These are phyloP conservation scores for Furcifer pardalis DNA, from an alignment of 2,797 vertebrate species.

Conservation along the genomic window DNA sequence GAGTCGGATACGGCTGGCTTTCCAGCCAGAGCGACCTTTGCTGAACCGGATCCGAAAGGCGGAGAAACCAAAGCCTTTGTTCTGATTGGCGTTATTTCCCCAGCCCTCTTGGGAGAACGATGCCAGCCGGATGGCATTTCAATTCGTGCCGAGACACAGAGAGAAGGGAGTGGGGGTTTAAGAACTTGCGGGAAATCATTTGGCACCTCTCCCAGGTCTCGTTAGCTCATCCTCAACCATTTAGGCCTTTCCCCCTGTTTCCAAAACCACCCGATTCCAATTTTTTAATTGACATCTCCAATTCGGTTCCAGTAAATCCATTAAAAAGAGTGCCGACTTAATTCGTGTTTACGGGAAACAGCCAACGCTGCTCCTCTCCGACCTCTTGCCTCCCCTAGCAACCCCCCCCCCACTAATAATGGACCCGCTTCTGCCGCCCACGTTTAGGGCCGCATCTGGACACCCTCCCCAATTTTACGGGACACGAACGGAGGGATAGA, in stretches of 20 bases:
- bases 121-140: not conserved
- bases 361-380: not conserved
- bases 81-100: not conserved
- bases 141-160: too few relatives aligned
- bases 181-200: conserved; percentile 2
- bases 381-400: not conserved
- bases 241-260: too few relatives aligned
- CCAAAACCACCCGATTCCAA: too few relatives aligned
- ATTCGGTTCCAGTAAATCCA: conserved; percentile 20
- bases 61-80: too few relatives aligned
- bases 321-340: not conserved
- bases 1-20: too few relatives aligned
- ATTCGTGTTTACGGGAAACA: not conserved
- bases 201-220: not conserved
- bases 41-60: too few relatives aligned
- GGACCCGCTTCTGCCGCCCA: too few relatives aligned
- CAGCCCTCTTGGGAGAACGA: not conserved
- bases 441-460: too few relatives aligned
- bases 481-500: not conserved
- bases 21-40: too few relatives aligned
- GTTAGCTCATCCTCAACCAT: not conserved
- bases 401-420: too few relatives aligned
- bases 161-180: too few relatives aligned
- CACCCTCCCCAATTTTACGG: not conserved
- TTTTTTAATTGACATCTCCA: not conserved